These are phyloP conservation scores for Lingula anatina DNA, from an alignment of 2,888 invertebrate species.

Conservation along the genomic window DNA sequence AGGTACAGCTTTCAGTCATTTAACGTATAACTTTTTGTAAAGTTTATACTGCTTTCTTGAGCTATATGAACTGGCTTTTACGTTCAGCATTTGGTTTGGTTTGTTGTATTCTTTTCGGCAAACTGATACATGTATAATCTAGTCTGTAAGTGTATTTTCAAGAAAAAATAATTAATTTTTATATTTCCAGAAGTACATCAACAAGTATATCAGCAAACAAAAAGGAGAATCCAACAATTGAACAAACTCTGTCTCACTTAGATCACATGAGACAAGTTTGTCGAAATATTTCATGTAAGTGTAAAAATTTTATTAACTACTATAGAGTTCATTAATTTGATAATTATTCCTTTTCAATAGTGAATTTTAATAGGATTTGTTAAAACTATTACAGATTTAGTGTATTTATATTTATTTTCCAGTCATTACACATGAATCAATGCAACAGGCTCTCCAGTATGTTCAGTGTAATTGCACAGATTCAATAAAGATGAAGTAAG, in stretches of 20 bases:
- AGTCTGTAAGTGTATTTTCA: not conserved
- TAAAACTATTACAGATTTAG: too few relatives aligned
- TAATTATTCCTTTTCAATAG: not conserved
- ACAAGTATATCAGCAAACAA: too few relatives aligned
- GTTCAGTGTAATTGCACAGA: slow-evolving; percentile 85
- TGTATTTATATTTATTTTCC: slow-evolving; percentile 54
- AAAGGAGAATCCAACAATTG: not conserved
- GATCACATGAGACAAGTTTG: slow-evolving; percentile 71
- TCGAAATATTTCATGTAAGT: slow-evolving; percentile 53
- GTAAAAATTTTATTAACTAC: not conserved
- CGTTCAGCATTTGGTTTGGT: too few relatives aligned
- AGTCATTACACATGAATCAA: slow-evolving; percentile 81
- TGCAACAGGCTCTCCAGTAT: slow-evolving; percentile 85
- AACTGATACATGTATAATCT: not conserved
- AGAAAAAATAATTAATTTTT: too few relatives aligned
- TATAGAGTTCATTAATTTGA: not conserved
- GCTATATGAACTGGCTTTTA: too few relatives aligned
- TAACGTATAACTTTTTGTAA: not conserved
- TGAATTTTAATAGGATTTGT: too few relatives aligned
- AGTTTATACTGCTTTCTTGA: too few relatives aligned
- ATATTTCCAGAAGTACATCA: too few relatives aligned
- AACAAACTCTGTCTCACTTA: slow-evolving; percentile 77
- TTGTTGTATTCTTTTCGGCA: not conserved
- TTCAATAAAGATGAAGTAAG: slow-evolving; percentile 77
- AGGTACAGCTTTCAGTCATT: slow-evolving; percentile 20